Evolutionary conservation across 2,113 vertebrate species (phyloP).

Genomic region (Thymallus thymallus): DNA sequence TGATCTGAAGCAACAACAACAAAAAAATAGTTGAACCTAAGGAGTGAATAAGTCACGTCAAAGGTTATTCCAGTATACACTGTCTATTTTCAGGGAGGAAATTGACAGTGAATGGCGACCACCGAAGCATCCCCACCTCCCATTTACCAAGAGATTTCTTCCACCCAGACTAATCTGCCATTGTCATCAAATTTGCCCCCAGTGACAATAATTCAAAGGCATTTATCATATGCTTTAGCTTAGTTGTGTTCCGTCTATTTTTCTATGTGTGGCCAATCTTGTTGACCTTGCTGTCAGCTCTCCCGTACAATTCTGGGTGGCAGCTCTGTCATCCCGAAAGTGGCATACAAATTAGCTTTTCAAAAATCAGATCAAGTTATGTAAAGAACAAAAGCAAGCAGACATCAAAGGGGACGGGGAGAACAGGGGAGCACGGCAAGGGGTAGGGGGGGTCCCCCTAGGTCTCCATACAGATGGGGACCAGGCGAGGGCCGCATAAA

Average conservation of each 20-base stretch:
- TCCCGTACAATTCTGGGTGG: constrained; percentile 83
- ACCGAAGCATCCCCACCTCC: constrained; percentile 44
- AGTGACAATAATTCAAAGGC: constrained; percentile 68
- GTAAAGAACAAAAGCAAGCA: constrained; percentile 85
- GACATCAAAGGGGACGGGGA: constrained; percentile 78
- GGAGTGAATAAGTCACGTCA: constrained; percentile 33
- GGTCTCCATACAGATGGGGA: no score
- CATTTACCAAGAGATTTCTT: constrained; percentile 57
- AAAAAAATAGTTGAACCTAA: not conserved
- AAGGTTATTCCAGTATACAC: constrained; percentile 17
- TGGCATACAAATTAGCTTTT: constrained; percentile 84
- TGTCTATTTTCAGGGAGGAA: constrained; percentile 21
- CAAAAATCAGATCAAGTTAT: constrained; percentile 82
- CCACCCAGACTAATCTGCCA: constrained; percentile 48
- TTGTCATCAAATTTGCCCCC: constrained; percentile 65
- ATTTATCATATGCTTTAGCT: constrained; percentile 59
- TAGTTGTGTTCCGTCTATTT: constrained; percentile 32
- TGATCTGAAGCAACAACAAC: no score
- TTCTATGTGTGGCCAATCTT: constrained; percentile 37
- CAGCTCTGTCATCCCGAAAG: constrained; percentile 56
- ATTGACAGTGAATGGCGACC: constrained; percentile 52
- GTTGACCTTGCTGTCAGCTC: constrained; percentile 68
- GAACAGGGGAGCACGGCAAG: constrained; percentile 20
- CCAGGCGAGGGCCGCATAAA: constrained; percentile 24
- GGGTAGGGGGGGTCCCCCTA: no score